These are phyloP conservation scores for Patella ulyssiponensis DNA, from an alignment of 2,888 invertebrate species.

Conservation along the genomic window DNA sequence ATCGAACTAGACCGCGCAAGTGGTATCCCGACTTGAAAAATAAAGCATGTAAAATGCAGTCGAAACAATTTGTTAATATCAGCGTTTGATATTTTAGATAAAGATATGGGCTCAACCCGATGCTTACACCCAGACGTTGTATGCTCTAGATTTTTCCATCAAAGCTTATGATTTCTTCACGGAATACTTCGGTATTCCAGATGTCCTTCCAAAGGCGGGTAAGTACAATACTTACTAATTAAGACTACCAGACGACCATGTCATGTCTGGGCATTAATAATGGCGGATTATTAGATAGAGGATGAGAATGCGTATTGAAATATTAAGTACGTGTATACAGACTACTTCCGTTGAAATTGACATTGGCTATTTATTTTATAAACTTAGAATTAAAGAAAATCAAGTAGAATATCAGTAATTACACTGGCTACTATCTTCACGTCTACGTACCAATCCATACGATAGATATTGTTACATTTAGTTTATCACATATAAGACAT, in stretches of 20 bases:
- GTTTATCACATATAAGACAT: too few species aligned
- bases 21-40: too few species aligned
- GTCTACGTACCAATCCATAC: too few species aligned
- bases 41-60: too few species aligned
- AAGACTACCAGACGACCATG: neutral
- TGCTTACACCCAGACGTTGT: slow-evolving; percentile 63
- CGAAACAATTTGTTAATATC: too few species aligned
- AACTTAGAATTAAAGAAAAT: too few species aligned
- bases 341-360: neutral
- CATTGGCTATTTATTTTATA: too few species aligned
- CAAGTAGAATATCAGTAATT: too few species aligned
- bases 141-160: slow-evolving; percentile 61
- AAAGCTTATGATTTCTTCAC: slow-evolving; percentile 66
- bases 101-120: slow-evolving; percentile 68
- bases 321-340: neutral
- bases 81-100: slow-evolving; percentile 49
- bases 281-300: slow-evolving; percentile 8
- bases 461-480: too few species aligned
- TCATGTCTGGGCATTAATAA: neutral
- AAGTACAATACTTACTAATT: slow-evolving; percentile 1
- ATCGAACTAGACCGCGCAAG: too few species aligned
- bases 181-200: slow-evolving; percentile 65
- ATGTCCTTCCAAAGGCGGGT: slow-evolving; percentile 68
- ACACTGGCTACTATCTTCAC: too few species aligned
- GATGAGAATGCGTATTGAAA: neutral